phyloP scores from a whole-genome alignment of 1,140 invertebrate genomes.

The Hormaphis cornu region DNA sequence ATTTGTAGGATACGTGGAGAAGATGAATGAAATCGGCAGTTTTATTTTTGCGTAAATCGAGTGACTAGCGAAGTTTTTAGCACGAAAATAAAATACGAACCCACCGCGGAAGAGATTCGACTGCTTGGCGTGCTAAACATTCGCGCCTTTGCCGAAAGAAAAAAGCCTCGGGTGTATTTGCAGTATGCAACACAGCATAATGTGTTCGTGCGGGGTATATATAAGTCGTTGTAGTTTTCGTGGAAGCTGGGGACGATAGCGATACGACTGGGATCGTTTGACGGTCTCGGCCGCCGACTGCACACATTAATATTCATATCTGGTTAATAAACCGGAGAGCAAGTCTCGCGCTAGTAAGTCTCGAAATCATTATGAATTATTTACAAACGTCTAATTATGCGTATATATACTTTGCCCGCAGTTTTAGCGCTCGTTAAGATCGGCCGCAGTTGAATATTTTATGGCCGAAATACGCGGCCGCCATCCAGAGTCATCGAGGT shows the following conservation, averaged over 20 bases:
- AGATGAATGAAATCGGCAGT: too few relatives aligned
- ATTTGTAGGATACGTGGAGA: too few relatives aligned
- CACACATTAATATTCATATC: conserved; percentile 29
- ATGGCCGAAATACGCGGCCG: background rate
- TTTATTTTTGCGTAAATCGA: too few relatives aligned
- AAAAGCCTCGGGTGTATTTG: too few relatives aligned
- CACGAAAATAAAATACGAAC: too few relatives aligned
- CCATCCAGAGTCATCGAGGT: background rate
- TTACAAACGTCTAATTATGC: conserved; percentile 27
- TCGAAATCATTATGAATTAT: conserved; percentile 31
- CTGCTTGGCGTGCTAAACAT: too few relatives aligned
- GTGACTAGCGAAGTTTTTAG: too few relatives aligned
- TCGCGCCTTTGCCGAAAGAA: too few relatives aligned
- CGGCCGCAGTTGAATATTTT: conserved; percentile 28
- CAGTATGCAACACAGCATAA: too few relatives aligned
- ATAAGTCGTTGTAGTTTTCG: too few relatives aligned
- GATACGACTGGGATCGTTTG: background rate
- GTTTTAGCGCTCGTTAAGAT: conserved; percentile 29
- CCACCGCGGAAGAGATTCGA: too few relatives aligned
- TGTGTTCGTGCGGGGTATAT: too few relatives aligned
- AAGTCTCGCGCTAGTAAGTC: conserved; percentile 13
- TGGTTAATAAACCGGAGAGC: conserved; percentile 26
- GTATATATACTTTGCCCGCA: conserved; percentile 21
- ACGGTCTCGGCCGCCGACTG: background rate
- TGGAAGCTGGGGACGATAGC: background rate